Evolutionary conservation across 2,888 invertebrate genomes (phyloP).

Genomic region (Mesorhabditis belari): DNA sequence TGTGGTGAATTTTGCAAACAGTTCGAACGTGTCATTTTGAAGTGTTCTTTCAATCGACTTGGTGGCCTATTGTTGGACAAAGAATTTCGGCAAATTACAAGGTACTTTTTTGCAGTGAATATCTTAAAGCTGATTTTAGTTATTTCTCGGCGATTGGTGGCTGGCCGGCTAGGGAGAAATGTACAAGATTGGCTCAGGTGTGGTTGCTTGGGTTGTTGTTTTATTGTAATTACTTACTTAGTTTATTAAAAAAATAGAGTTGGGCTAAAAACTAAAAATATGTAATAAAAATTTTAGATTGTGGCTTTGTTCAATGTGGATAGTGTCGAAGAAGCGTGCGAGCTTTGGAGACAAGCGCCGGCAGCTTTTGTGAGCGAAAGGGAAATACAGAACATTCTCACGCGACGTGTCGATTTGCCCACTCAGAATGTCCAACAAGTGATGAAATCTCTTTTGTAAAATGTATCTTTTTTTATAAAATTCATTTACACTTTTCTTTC

Average conservation of each 20-base stretch:
- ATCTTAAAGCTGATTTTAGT: constrained; percentile 52
- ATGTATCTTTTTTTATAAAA: too few relatives aligned
- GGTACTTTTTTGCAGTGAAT: constrained; percentile 4
- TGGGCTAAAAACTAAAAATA: too few relatives aligned
- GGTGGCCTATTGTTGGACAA: constrained; percentile 83
- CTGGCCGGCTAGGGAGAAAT: constrained; percentile 85
- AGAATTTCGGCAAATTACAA: constrained; percentile 63
- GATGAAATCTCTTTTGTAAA: too few relatives aligned
- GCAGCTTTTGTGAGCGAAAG: constrained; percentile 55
- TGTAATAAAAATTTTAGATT: too few relatives aligned
- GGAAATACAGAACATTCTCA: constrained; percentile 73
- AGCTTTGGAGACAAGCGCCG: constrained; percentile 56
- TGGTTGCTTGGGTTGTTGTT: neutral
- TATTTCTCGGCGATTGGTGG: constrained; percentile 80
- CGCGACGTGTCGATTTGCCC: constrained; percentile 74
- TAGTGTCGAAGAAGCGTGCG: constrained; percentile 59
- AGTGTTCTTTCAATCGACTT: constrained; percentile 72
- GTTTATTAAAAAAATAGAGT: too few relatives aligned
- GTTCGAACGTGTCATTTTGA: constrained; percentile 74
- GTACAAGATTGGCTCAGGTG: constrained; percentile 79
- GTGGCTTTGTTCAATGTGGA: constrained; percentile 80
- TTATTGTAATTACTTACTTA: neutral
- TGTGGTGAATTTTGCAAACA: constrained; percentile 53
- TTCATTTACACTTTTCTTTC: too few relatives aligned
- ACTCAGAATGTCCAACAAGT: constrained; percentile 79